Percentiles rank a stretch among this genome's conserved stretches.
Evolutionary conservation across 2,888 invertebrate species (phyloP).

Genomic region (Azorinus chamasolen): DNA sequence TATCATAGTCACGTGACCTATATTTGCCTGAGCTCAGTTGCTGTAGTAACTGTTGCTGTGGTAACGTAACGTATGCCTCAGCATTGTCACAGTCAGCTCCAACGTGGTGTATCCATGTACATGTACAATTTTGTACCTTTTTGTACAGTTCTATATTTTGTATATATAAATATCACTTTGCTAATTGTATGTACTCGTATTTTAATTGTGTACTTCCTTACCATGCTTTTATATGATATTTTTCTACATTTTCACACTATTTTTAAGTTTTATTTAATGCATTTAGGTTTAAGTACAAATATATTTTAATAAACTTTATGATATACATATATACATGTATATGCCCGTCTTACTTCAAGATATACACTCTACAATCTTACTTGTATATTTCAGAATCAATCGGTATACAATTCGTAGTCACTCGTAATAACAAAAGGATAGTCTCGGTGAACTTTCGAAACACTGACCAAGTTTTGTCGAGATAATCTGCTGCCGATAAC

Average conservation of each 20-base stretch:
- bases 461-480: no score
- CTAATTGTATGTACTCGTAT: conserved; percentile 28
- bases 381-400: no score
- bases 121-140: conserved; percentile 42
- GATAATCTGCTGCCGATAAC: no score
- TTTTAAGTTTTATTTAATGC: conserved; percentile 1
- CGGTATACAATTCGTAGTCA: no score
- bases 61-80: conserved; percentile 5
- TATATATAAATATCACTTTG: conserved; percentile 48
- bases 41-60: conserved; percentile 39
- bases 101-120: not conserved
- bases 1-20: not conserved
- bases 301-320: not conserved
- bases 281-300: no score
- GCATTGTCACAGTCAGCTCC: conserved; percentile 31
- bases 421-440: no score
- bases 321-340: conserved; percentile 15
- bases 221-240: conserved; percentile 25
- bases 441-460: no score
- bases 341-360: not conserved
- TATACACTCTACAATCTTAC: no score
- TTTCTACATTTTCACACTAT: conserved; percentile 27
- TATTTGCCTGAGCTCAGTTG: conserved; percentile 23
- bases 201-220: conserved; percentile 25
- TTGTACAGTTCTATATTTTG: conserved; percentile 59